Base-by-base conservation (phyloP, 2,888 invertebrate genomes). In the Drosophila testacea region DNA sequence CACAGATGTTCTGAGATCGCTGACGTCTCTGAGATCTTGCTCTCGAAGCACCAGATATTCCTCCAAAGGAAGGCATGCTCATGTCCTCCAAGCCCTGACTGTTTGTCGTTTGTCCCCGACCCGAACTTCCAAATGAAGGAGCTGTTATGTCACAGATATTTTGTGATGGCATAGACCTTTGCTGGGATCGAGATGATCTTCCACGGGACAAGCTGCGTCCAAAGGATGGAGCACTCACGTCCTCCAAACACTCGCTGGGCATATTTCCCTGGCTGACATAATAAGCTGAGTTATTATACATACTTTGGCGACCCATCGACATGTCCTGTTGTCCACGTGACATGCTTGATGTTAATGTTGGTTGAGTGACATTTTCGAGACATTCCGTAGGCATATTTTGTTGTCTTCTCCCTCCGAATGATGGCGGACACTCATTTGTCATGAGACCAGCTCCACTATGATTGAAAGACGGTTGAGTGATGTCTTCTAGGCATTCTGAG, bases 161-260 rank as follows among this genome's bases (percentile, higher is more conserved):
- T 22, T 41, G 36, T 1, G 52, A 32, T 5, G 48, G 13, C 57
- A 48, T 9, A 1, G 64, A 30, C 30, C n/a, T 50, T 4, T 44
- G 48, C 4, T 47, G 54, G 1, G 38, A 28, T 7, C 59, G 27
- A 6, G 6, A 0, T 1, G 27, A n/a, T n/a, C 42, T 36, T 4
- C 38, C 22, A 1, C 16, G 34, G 0, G 44, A n/a, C 22, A 22
- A 13, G 30, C 38, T 52, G 0, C 57, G 10, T 1, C 32, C 62
- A 55, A 56, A 64, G 0, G 70, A 70, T 5, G 73, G 77, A 4
- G 57, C 59, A 48, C 57, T 73, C 1, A 71, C 57, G 30, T 79
- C 54, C 6, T 64, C 46, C 27, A 71, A 39, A 16, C 51, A 69
- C n/a, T 76, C 76, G 13, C 22, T 57, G 4, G 66, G 57, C 27